Evolutionary conservation across 1,140 invertebrate genomes (phyloP).

Genomic region (Thaumatotibia leucotreta): DNA sequence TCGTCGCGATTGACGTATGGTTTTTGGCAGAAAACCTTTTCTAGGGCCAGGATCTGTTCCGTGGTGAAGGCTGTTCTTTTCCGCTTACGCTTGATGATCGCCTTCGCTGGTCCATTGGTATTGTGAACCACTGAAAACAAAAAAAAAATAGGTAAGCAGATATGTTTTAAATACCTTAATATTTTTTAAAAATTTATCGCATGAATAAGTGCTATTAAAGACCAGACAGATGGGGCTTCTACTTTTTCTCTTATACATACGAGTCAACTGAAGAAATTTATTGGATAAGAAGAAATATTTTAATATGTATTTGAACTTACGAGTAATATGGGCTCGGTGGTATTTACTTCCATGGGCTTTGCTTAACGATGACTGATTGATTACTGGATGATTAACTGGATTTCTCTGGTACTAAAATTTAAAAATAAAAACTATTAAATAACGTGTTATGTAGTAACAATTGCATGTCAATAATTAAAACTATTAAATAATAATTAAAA

Average conservation of each 20-base stretch:
- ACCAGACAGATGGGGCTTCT: too few species aligned
- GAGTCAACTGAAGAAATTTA: too few species aligned
- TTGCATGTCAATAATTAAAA: too few species aligned
- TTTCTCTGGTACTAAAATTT: background rate
- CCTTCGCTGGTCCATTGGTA: slow-evolving; percentile 19
- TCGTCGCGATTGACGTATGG: slow-evolving; percentile 38
- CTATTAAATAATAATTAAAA: too few species aligned
- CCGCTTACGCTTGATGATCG: slow-evolving; percentile 34
- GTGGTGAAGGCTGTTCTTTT: slow-evolving; percentile 45
- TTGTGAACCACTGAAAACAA: slow-evolving; percentile 9
- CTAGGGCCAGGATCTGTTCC: slow-evolving; percentile 43
- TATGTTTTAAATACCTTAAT: background rate
- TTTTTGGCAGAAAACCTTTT: slow-evolving; percentile 39
- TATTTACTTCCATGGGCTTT: background rate
- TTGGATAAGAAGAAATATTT: too few species aligned
- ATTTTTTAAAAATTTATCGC: too few species aligned
- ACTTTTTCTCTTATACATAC: too few species aligned
- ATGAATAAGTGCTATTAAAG: too few species aligned
- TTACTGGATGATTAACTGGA: background rate
- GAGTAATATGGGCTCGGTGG: background rate
- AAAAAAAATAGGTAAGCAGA: background rate
- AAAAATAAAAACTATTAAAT: background rate
- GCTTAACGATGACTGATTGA: background rate
- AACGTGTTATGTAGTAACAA: too few species aligned
- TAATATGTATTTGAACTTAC: slow-evolving; percentile 5